Percentiles rank a stretch among this genome's conserved stretches.
Conservation (phyloP, 1,140 invertebrate genomes). For the Antheraea mylitta region DNA sequence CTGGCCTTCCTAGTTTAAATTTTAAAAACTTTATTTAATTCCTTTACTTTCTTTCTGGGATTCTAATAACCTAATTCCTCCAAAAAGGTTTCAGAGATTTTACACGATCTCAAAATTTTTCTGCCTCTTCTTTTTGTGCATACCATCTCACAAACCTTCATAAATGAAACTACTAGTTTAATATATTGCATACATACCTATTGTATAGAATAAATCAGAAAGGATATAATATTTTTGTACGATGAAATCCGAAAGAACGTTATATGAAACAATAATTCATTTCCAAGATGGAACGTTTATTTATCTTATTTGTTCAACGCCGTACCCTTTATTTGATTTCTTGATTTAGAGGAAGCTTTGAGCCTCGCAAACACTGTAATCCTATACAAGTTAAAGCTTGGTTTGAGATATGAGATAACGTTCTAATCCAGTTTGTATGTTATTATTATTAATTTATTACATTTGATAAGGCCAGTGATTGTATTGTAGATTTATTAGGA, state of each 20-base stretch:
- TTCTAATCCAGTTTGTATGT: neutral
- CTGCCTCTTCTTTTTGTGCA: too few relatives aligned
- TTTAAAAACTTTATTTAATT: neutral
- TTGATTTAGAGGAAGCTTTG: conserved; percentile 33
- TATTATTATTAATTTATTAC: neutral
- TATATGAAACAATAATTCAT: conserved; percentile 23
- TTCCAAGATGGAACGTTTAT: conserved; percentile 23
- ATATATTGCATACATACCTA: neutral
- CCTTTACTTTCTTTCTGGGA: neutral
- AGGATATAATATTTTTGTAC: conserved; percentile 2
- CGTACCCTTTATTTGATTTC: conserved; percentile 34
- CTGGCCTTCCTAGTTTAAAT: neutral
- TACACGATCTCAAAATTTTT: too few relatives aligned
- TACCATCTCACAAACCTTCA: neutral
- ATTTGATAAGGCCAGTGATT: neutral
- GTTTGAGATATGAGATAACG: neutral
- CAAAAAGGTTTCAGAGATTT: too few relatives aligned
- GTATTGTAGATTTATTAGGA: too few relatives aligned
- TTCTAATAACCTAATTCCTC: neutral
- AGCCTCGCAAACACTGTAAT: conserved; percentile 30
- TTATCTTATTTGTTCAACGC: conserved; percentile 33
- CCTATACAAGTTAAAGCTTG: conserved; percentile 26
- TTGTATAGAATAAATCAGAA: neutral
- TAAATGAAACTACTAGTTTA: neutral
- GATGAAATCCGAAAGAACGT: conserved; percentile 8